Evolutionary conservation across 2,113 vertebrate genomes (phyloP), one percentile per base, ranked within the genome.

Genomic region (Natator depressus): DNA sequence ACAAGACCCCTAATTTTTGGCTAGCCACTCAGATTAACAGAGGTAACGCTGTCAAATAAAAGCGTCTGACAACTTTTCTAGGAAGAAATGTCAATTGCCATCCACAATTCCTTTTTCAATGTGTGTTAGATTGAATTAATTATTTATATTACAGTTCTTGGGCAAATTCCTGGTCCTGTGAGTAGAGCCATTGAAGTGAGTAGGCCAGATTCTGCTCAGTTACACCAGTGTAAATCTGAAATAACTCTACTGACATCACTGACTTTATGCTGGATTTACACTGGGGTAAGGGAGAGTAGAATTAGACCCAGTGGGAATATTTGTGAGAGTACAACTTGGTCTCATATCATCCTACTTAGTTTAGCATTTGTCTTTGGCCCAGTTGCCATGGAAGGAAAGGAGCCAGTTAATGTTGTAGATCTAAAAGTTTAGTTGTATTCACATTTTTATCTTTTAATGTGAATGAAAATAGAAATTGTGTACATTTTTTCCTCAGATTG

Each of bases 401-500:
- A 29, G 25, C 31, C 59, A 90, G 51, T 81, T 91, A 47, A 86
- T 35, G 31, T 54, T 55, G 57, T 84, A 57, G 29, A 80, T 72
- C 65, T 82, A 25, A 59, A 92, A 87, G 10, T 51, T 80, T 82
- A 12, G 54, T 62, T 55, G 4, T 24, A 5, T 76, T 47, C 62
- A n/a, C 29, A 47, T 3, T 85, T 94, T 88, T 84, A 35, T 85
- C 10, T 59, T 80, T 69, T 35, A 19, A 93, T 85, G 89, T 78
- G 11, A 46, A 76, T 49, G 54, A 80, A 27, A 38, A 49, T 12
- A 19, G 35, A 84, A 75, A 75, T 42, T 35, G 62, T 49, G 17
- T 75, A 20, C 51, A 51, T 85, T 96, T 47, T 80, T 88, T 96
- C 79, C 13, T 91, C 96, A 99, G 99, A 98, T 99, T 88, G 99